Conservation (phyloP, 2,888 invertebrate species). For the Trichogramma dendrolimi region DNA sequence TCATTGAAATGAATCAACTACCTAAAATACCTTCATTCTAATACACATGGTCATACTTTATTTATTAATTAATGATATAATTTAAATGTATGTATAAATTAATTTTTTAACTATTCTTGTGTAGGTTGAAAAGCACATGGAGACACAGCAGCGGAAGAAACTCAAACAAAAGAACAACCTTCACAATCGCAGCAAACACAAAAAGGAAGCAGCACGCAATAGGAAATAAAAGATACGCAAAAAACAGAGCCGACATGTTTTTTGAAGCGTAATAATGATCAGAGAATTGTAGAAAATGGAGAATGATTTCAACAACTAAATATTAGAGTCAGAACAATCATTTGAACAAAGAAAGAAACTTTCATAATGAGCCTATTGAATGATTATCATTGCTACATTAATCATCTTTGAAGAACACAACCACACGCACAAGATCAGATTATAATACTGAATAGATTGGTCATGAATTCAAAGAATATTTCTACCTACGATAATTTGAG, state of each 20-base stretch:
- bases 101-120: no score
- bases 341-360: conserved; percentile 17
- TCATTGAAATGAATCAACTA: no score
- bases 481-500: conserved; percentile 29
- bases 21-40: no score
- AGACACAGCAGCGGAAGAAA: conserved; percentile 44
- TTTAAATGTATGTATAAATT: no score
- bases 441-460: background rate
- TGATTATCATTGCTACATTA: conserved; percentile 26
- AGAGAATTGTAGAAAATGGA: conserved; percentile 16
- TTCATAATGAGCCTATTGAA: conserved; percentile 27
- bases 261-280: conserved; percentile 27
- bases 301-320: conserved; percentile 16
- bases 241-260: conserved; percentile 30
- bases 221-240: conserved; percentile 34
- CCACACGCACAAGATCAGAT: no score
- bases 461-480: conserved; percentile 28
- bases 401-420: conserved; percentile 28
- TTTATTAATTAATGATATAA: no score
- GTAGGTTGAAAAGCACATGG: conserved; percentile 50
- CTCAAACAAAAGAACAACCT: conserved; percentile 41
- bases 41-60: no score
- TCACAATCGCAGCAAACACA: conserved; percentile 43
- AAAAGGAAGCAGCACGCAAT: conserved; percentile 48
- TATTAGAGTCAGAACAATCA: conserved; percentile 14